A percentile compares a stretch with the other conserved stretches of the same genome.
These are phyloP conservation scores for Ctenochaetus hawaiiensis DNA, from an alignment of 2,797 vertebrate species.

Conservation along the genomic window DNA sequence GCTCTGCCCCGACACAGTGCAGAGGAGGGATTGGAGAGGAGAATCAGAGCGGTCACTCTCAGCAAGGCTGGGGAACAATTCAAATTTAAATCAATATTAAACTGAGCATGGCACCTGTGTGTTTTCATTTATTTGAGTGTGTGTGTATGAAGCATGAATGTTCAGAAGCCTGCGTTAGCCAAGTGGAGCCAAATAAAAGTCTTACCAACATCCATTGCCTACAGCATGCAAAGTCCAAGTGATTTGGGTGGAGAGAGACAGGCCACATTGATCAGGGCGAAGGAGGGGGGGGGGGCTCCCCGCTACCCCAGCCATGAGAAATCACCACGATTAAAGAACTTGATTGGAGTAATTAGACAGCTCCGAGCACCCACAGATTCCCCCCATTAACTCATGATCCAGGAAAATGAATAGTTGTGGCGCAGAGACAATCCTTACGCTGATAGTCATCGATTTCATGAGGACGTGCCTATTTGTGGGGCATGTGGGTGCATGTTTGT, in stretches of 20 bases:
- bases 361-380: constrained; percentile 60
- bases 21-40: constrained; percentile 14
- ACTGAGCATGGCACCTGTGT: constrained; percentile 13
- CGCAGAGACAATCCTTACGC: constrained; percentile 48
- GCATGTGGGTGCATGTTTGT: not conserved
- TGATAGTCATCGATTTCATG: constrained; percentile 65
- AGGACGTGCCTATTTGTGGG: constrained; percentile 27
- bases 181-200: constrained; percentile 46
- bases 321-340: constrained; percentile 77
- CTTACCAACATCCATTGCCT: constrained; percentile 36
- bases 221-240: constrained; percentile 30
- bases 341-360: constrained; percentile 82
- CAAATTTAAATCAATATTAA: constrained; percentile 25
- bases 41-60: constrained; percentile 37
- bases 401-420: constrained; percentile 71
- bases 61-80: constrained; percentile 10
- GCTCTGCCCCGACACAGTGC: constrained; percentile 28
- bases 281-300: constrained; percentile 30
- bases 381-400: constrained; percentile 65
- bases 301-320: constrained; percentile 64
- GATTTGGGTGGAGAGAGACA: constrained; percentile 36
- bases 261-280: constrained; percentile 53
- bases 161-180: constrained; percentile 17
- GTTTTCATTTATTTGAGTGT: constrained; percentile 6
- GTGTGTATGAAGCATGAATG: not conserved